Conservation (phyloP, 2,797 vertebrate species). For the Pempheris klunzingeri region DNA sequence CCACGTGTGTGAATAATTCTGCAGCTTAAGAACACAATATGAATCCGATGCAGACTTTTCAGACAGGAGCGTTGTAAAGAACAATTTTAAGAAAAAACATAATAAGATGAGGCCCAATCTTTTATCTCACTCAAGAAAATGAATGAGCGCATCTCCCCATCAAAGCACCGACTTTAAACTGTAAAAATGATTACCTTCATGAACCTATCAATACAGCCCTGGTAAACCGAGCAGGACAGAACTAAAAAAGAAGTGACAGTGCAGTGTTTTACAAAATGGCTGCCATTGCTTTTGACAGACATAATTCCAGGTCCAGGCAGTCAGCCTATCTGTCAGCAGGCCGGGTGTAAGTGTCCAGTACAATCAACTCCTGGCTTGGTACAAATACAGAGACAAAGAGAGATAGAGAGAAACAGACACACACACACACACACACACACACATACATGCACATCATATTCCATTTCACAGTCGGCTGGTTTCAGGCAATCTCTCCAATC, state of each 20-base stretch:
- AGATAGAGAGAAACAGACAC: constrained; percentile 1
- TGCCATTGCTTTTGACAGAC: constrained; percentile 27
- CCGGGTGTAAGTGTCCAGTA: constrained; percentile 35
- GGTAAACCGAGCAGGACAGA: constrained; percentile 21
- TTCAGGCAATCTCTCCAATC: constrained; percentile 73
- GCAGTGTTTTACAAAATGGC: constrained; percentile 37
- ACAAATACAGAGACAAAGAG: constrained; percentile 33
- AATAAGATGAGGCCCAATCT: no score
- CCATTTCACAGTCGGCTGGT: constrained; percentile 81
- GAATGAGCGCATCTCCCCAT: no score
- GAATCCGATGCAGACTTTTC: no score
- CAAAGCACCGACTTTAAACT: no score
- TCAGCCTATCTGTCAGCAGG: constrained; percentile 40
- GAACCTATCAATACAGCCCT: neutral
- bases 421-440: constrained; percentile 39
- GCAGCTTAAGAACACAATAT: no score
- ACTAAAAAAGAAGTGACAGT: constrained; percentile 18
- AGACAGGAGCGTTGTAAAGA: no score
- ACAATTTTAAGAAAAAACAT: no score
- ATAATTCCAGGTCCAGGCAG: constrained; percentile 54
- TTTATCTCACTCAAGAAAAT: no score
- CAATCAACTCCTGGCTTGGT: constrained; percentile 39
- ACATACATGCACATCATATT: constrained; percentile 63
- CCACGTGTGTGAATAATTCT: no score
- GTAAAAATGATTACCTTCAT: no score